Evolutionary conservation across 2,888 invertebrate genomes (phyloP), one percentile per base, ranked within the genome.

Genomic region (Atrina japonica): DNA sequence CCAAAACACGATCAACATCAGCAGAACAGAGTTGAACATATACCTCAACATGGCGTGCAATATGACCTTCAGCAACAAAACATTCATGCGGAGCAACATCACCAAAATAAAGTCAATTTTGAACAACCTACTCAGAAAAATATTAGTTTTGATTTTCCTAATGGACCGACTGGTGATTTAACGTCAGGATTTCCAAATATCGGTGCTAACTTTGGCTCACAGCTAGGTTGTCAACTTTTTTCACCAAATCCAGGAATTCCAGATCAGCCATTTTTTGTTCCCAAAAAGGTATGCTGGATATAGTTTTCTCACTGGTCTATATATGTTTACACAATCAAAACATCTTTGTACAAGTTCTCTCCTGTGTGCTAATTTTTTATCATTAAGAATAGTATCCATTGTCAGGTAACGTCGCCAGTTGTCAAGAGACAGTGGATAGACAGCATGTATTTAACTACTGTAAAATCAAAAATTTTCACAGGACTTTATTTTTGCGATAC

Each of bases 171-270:
- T 6, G 55, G 47, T 45, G 61, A 25, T 25, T 25, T 55, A 9
- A n/a, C 55, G 29, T 43, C 61, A 0, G 61, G 61, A 23, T 69
- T 64, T 61, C 49, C 50, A 14, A 69, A 69, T 40, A 64, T 69
- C 18, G 64, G 56, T n/a, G 63, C 67, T 30, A 66, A 63, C n/a
- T 67, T 66, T 53, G 56, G 49, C 25, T n/a, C 66, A 25, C 71
- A 72, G 47, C 58, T 67, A 9, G 71, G 71, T 1, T 66, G 66
- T 45, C 63, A 66, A 27, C 56, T 72, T 21, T 66, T 66, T 41
- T 55, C 61, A 23, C 47, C 60, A 40, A 40, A 61, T 21, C 50
- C 63, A 18, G 63, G 27, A 6, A 56, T 58, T 21, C 30, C 61
- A 6, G 66, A 72, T 16, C 60, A 35, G 29, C 65, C 35, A 49